phyloP scores from a whole-genome alignment of 2,797 vertebrate species.

The Leptoclinus maculatus region DNA sequence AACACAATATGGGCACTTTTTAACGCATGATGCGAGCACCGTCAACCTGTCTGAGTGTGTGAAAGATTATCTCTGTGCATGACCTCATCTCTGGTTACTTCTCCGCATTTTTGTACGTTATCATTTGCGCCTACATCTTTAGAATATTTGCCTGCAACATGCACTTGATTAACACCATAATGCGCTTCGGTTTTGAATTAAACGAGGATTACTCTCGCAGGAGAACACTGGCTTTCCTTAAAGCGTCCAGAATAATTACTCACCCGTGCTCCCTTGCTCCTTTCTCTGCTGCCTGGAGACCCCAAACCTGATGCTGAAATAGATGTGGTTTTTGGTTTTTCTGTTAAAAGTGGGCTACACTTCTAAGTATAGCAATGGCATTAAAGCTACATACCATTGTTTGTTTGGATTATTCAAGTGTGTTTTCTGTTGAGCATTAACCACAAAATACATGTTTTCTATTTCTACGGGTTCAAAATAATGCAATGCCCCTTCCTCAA shows the following conservation, averaged over 20 bases:
- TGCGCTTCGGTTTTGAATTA: slow-evolving; percentile 59
- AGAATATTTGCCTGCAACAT: slow-evolving; percentile 33
- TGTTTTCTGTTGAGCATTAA: slow-evolving; percentile 59
- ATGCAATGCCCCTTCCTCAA: slow-evolving; percentile 26
- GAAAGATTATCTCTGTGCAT: slow-evolving; percentile 46
- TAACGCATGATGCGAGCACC: slow-evolving; percentile 32
- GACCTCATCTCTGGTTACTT: slow-evolving; percentile 55
- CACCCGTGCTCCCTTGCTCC: slow-evolving; percentile 62
- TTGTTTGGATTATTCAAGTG: slow-evolving; percentile 78
- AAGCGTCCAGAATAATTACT: slow-evolving; percentile 71
- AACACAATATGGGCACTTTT: slow-evolving; percentile 37
- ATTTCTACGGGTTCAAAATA: slow-evolving; percentile 37
- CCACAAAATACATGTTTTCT: slow-evolving; percentile 36
- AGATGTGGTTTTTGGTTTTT: slow-evolving; percentile 82
- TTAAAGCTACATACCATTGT: slow-evolving; percentile 74
- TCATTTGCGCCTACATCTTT: slow-evolving; percentile 44
- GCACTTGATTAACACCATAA: slow-evolving; percentile 61
- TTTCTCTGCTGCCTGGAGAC: slow-evolving; percentile 75
- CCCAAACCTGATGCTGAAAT: slow-evolving; percentile 83
- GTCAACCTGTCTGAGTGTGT: slow-evolving; percentile 66
- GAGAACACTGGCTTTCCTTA: slow-evolving; percentile 61
- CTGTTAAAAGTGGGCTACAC: slow-evolving; percentile 75
- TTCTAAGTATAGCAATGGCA: slow-evolving; percentile 79
- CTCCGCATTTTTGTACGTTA: slow-evolving; percentile 37
- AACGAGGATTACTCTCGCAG: slow-evolving; percentile 47